Evolutionary conservation across 2,888 invertebrate genomes (phyloP), one percentile per base, ranked within the genome.

Genomic region (Leptogaster cylindrica): DNA sequence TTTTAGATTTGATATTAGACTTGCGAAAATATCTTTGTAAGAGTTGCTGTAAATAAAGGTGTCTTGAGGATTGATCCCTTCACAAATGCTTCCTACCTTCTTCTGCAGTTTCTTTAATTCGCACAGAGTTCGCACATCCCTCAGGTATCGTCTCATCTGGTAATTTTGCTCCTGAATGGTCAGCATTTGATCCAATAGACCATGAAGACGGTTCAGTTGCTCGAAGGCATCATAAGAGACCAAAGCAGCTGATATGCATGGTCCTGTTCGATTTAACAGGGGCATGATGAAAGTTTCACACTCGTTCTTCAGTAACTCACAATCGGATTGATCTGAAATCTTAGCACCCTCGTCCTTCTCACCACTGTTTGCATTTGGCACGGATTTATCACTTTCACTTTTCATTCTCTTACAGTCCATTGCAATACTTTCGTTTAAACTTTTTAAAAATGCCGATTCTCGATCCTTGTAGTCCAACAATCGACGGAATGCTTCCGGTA

Each of bases 151-250:
- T 66, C 89, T 85, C 20, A 92, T 81, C 70, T 85, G 84, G 0
- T 85, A 83, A 77, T 92, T 91, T 71, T 91, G 88, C 73, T 90
- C 88, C 71, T 88, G 85, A 33, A 92, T 79, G 41, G 86, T 85
- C 4, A 91, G 83, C 71, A 92, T 84, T 75, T 92, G 90, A 75
- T 93, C 91, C 78, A 93, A 84, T 28, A 94, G 80, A 69, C 87
- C 86, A 73, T 92, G 87, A 5, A 94, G 83, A 73, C 90, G 90
- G 72, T 91, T 92, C 55, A 94, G 78, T 75, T 93, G 92, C 74
- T 92, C 91, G 70, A 94, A 84, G 0, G 88, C 86, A 72, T 88
- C 87, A 8, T 87, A 81, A 0, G 87, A 84, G 14, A 85, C 85
- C 72, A 86, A 82, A 0, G 85, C 84, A 28, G 82, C 84, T 2